These are phyloP conservation scores for Lophochroa leadbeateri DNA, from an alignment of 2,113 vertebrate species.

Conservation along the genomic window DNA sequence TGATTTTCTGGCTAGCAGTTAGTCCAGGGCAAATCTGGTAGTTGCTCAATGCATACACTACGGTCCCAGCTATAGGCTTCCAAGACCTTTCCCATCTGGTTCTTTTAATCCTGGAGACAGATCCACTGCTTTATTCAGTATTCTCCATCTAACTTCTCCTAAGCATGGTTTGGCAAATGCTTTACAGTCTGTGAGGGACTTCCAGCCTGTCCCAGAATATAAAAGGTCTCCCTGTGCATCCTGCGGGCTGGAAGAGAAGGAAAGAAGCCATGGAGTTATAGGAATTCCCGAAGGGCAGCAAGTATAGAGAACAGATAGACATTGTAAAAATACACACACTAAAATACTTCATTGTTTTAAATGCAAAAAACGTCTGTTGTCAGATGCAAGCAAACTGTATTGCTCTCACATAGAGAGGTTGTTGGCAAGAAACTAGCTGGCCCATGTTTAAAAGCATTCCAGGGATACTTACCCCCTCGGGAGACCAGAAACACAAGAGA, in stretches of 20 bases:
- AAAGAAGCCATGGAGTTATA: not conserved
- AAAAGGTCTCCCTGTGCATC: not conserved
- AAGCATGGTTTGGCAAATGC: not conserved
- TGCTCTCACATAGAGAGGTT: not conserved
- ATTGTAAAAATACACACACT: slow-evolving; percentile 28
- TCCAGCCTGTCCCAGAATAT: not conserved
- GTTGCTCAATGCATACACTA: not conserved
- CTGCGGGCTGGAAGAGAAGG: not conserved
- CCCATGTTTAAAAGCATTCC: slow-evolving; percentile 54
- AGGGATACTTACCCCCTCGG: slow-evolving; percentile 25
- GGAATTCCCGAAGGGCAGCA: slow-evolving; percentile 32
- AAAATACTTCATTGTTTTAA: slow-evolving; percentile 31
- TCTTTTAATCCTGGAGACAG: not conserved
- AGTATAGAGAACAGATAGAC: slow-evolving; percentile 13
- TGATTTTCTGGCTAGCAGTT: not conserved
- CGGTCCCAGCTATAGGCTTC: not conserved
- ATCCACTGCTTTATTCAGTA: not conserved
- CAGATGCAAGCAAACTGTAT: not conserved
- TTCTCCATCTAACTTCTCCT: not conserved
- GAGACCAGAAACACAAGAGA: slow-evolving; percentile 9
- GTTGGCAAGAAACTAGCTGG: slow-evolving; percentile 39
- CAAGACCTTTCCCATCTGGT: not conserved
- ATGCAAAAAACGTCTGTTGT: slow-evolving; percentile 21
- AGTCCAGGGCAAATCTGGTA: not conserved
- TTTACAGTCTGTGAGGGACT: not conserved